Percentiles rank a stretch among this genome's conserved stretches.
Evolutionary conservation across 2,113 vertebrate genomes (phyloP).

Genomic region (Cryptomyrus ogoouensis): DNA sequence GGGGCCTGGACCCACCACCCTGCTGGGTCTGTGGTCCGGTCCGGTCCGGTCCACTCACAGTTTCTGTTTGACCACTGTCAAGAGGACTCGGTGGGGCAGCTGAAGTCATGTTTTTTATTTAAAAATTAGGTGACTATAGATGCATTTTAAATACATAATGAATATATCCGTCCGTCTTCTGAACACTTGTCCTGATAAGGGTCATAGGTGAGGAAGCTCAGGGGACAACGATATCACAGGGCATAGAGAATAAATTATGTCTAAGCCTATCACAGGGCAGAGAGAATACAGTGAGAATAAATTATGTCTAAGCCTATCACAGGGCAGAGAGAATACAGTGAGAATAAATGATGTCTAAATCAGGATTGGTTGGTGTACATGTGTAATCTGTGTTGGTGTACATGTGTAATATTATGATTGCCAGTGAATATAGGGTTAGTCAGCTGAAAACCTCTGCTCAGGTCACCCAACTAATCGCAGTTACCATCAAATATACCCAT

Average conservation of each 20-base stretch:
- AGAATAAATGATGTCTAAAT: too few species aligned
- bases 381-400: neutral
- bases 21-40: neutral
- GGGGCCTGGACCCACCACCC: neutral
- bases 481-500: neutral
- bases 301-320: too few species aligned
- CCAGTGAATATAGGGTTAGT: neutral
- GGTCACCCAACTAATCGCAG: neutral
- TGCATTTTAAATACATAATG: neutral
- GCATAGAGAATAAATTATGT: too few species aligned
- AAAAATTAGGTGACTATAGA: neutral
- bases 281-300: neutral
- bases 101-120: neutral
- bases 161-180: neutral
- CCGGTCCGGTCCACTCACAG: neutral
- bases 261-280: neutral
- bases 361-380: neutral
- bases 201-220: neutral
- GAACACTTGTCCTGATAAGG: neutral
- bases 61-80: neutral
- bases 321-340: too few species aligned
- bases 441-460: neutral
- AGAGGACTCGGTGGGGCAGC: neutral
- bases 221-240: neutral
- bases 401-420: neutral